phyloP scores from a whole-genome alignment of 2,797 vertebrate genomes.

The Pogonophryne albipinna region DNA sequence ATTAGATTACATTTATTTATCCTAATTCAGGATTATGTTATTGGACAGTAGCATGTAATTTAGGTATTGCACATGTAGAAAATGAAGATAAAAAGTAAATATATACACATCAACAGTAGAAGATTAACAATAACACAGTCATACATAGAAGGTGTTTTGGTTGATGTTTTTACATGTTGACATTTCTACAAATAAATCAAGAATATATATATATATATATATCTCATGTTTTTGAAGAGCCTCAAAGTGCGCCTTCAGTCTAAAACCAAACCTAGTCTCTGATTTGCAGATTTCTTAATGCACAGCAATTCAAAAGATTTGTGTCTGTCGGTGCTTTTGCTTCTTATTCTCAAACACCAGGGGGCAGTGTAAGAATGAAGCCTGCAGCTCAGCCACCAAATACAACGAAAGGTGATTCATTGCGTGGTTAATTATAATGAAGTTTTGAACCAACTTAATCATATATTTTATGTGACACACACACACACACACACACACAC shows the following conservation, averaged over 20 bases:
- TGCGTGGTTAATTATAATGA: not conserved
- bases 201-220: too few species aligned
- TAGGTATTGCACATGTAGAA: too few species aligned
- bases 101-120: too few species aligned
- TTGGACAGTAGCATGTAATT: too few species aligned
- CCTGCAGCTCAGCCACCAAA: not conserved
- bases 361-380: slow-evolving; percentile 59
- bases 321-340: slow-evolving; percentile 16
- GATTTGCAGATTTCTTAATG: not conserved
- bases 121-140: too few species aligned
- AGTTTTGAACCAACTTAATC: not conserved
- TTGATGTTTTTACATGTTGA: too few species aligned
- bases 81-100: too few species aligned
- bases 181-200: too few species aligned
- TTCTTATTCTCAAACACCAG: slow-evolving; percentile 65
- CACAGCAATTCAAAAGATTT: not conserved
- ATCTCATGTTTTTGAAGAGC: not conserved
- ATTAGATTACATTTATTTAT: not conserved
- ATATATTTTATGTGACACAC: not conserved
- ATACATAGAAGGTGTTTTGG: too few species aligned
- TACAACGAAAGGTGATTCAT: slow-evolving; percentile 4
- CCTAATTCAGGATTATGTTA: too few species aligned
- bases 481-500: not conserved
- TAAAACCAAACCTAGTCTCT: not conserved
- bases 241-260: not conserved